phyloP scores from a whole-genome alignment of 2,888 invertebrate genomes.

The Pteria penguin region DNA sequence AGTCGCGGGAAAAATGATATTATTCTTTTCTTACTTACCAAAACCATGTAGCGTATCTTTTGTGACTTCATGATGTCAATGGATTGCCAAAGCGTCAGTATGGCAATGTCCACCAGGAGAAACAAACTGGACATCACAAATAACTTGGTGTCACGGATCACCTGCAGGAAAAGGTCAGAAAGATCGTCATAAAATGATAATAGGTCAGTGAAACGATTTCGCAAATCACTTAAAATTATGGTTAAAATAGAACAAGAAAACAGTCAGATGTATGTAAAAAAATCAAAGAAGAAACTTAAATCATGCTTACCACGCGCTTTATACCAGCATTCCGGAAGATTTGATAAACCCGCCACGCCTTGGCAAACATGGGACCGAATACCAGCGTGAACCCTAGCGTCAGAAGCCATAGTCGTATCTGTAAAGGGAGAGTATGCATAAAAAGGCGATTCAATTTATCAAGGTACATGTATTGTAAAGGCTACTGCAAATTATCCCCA shows the following conservation, averaged over 20 bases:
- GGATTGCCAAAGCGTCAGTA: constrained; percentile 64
- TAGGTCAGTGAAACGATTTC: background rate
- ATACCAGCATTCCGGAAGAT: constrained; percentile 67
- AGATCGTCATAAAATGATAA: background rate
- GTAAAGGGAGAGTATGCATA: no score
- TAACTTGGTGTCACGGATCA: constrained; percentile 65
- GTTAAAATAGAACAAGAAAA: background rate
- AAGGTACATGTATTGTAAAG: no score
- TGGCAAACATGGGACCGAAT: constrained; percentile 66
- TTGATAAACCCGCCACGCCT: constrained; percentile 68
- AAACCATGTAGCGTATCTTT: constrained; percentile 14
- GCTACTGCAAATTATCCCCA: no score
- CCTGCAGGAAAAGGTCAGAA: constrained; percentile 51
- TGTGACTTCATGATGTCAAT: constrained; percentile 62
- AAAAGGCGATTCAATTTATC: no score
- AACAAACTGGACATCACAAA: constrained; percentile 56
- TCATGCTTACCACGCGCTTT: constrained; percentile 69
- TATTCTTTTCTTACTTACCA: constrained; percentile 4
- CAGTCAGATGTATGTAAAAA: no score
- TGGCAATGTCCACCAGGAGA: constrained; percentile 59
- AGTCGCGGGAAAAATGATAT: no score
- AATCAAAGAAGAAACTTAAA: no score
- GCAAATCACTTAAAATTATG: background rate
- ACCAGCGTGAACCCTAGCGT: constrained; percentile 60
- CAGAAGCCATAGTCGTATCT: constrained; percentile 63